These are phyloP conservation scores for Scolopax bukidnonensis DNA, from an alignment of 2,797 vertebrate genomes.

Conservation along the genomic window DNA sequence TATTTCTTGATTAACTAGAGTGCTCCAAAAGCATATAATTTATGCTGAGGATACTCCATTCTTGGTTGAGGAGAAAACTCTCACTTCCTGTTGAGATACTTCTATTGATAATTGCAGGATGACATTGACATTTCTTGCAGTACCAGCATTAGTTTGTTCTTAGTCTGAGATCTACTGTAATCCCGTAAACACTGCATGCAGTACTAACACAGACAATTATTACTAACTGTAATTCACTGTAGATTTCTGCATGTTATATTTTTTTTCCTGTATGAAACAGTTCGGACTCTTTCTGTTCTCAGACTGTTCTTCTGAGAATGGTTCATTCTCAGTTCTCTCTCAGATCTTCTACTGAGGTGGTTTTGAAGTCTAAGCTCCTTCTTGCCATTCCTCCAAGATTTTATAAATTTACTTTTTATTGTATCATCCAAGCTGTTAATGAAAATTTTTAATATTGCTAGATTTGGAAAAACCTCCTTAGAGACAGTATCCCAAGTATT, in stretches of 20 bases:
- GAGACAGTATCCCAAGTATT: neutral
- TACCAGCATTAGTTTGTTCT: neutral
- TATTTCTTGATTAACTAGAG: neutral
- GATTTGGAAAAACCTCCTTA: neutral
- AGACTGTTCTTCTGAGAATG: neutral
- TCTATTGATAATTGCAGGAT: neutral
- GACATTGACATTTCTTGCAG: neutral
- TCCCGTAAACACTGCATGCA: neutral
- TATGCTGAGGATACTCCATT: neutral
- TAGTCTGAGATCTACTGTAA: neutral
- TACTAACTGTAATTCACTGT: neutral
- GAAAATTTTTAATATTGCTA: neutral
- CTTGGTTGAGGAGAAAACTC: neutral
- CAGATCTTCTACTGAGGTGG: neutral
- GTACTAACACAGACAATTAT: neutral
- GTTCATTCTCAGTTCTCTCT: neutral
- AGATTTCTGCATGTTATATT: neutral
- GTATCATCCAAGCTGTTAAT: neutral
- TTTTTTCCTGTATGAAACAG: neutral
- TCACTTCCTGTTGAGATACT: neutral
- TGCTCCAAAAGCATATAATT: neutral
- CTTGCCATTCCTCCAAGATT: neutral
- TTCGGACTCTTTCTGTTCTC: neutral
- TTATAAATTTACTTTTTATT: neutral
- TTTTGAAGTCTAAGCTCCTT: neutral